These are phyloP conservation scores for Sebastiscus albofasciatus DNA, from an alignment of 2,797 vertebrate genomes.

Conservation along the genomic window DNA sequence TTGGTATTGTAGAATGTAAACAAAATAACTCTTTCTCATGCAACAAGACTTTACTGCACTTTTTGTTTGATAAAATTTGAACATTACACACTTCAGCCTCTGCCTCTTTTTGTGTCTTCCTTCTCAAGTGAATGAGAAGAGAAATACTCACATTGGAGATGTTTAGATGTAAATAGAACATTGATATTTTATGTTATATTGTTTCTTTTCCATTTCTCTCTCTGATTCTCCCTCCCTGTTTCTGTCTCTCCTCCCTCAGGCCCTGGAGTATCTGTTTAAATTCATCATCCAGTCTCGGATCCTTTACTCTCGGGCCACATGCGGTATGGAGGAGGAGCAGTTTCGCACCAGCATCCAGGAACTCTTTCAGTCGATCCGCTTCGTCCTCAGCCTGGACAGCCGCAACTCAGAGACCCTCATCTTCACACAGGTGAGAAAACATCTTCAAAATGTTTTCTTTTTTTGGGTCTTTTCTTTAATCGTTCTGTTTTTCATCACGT, in stretches of 20 bases:
- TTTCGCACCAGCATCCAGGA: constrained; percentile 96
- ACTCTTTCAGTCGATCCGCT: constrained; percentile 97
- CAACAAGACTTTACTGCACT: neutral
- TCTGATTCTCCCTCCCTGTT: neutral
- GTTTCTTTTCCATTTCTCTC: neutral
- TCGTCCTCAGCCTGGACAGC: constrained; percentile 91
- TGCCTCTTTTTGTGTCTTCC: neutral
- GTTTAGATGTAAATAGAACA: neutral
- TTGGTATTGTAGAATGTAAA: neutral
- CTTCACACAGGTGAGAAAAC: constrained; percentile 92
- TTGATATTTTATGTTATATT: neutral
- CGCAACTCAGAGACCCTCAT: constrained; percentile 83
- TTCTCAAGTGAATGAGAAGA: neutral
- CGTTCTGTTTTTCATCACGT: neutral
- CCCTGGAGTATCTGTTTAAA: constrained; percentile 98
- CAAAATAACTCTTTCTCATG: neutral
- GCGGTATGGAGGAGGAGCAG: constrained; percentile 98
- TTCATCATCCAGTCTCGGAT: constrained; percentile 97
- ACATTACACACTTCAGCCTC: neutral
- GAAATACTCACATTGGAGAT: no score
- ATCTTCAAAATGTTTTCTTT: neutral
- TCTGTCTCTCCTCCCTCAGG: constrained; percentile 75
- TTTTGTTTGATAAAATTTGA: neutral
- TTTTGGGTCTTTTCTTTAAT: neutral
- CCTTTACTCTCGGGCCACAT: constrained; percentile 96